A percentile compares a stretch with the other conserved stretches of the same genome.
phyloP scores from a whole-genome alignment of 2,888 invertebrate genomes.

The Myopa testacea region DNA sequence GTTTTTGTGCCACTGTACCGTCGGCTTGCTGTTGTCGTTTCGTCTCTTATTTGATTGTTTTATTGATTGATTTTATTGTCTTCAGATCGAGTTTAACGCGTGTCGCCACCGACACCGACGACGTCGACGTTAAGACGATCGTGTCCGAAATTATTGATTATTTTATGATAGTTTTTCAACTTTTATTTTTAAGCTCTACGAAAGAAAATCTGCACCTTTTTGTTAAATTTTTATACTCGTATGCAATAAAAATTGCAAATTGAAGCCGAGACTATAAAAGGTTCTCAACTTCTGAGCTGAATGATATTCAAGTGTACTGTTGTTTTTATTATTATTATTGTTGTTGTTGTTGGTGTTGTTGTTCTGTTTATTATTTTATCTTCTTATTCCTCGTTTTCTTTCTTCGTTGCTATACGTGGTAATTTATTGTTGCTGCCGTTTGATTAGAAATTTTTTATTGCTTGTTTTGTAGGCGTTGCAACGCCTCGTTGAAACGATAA shows the following conservation, averaged over 20 bases:
- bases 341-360: too few relatives aligned
- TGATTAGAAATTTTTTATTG: slow-evolving; percentile 6
- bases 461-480: background rate
- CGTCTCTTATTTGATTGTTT: background rate
- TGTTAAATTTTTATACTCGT: background rate
- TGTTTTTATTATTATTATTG: too few relatives aligned
- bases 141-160: slow-evolving; percentile 11
- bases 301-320: too few relatives aligned
- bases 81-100: too few relatives aligned
- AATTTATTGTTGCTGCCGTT: background rate
- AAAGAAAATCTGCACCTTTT: background rate
- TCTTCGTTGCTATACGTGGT: background rate
- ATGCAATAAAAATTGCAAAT: too few relatives aligned
- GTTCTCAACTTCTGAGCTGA: too few relatives aligned
- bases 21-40: background rate
- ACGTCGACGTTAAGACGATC: background rate
- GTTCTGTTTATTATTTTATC: too few relatives aligned
- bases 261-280: too few relatives aligned
- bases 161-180: background rate
- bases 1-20: slow-evolving; percentile 4
- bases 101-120: background rate
- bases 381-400: too few relatives aligned
- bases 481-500: background rate
- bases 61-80: background rate
- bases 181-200: background rate